These are phyloP conservation scores for Cottus gobio DNA, from an alignment of 2,113 vertebrate species.

Conservation along the genomic window DNA sequence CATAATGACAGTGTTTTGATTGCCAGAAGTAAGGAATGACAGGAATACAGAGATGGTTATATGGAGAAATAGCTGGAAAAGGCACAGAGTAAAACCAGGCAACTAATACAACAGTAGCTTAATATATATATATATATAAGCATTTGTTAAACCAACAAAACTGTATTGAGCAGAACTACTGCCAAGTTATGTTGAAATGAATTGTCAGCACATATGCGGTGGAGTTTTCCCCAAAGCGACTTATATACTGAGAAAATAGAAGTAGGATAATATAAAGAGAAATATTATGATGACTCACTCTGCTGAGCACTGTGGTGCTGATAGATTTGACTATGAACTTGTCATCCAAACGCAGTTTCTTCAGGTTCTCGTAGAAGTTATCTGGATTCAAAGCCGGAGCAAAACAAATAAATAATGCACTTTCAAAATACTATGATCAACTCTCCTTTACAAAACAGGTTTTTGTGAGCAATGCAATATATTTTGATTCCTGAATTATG, in stretches of 20 bases:
- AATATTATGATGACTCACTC: constrained; percentile 78
- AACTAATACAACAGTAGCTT: not conserved
- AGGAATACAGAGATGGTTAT: not conserved
- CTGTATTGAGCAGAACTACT: not conserved
- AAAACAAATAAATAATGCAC: constrained; percentile 1
- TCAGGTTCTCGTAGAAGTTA: constrained; percentile 88
- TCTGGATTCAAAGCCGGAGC: constrained; percentile 72
- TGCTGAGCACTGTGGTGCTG: constrained; percentile 85
- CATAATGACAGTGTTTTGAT: not conserved
- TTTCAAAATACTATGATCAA: not conserved
- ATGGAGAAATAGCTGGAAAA: not conserved
- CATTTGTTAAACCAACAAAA: not conserved
- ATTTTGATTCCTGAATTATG: not conserved
- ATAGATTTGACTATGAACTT: constrained; percentile 86
- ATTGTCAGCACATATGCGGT: not conserved
- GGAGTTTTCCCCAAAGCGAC: not conserved
- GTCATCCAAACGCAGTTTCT: constrained; percentile 87
- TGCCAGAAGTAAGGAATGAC: not conserved
- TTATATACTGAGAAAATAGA: not conserved
- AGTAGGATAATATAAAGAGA: not conserved
- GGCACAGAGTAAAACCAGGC: not conserved
- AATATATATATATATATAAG: no score
- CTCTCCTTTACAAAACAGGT: not conserved
- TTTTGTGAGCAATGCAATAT: not conserved
- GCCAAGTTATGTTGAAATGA: not conserved